Percentiles rank a stretch among this genome's conserved stretches.
Evolutionary conservation across 2,888 invertebrate genomes (phyloP).

Genomic region (Quadriops clusia): DNA sequence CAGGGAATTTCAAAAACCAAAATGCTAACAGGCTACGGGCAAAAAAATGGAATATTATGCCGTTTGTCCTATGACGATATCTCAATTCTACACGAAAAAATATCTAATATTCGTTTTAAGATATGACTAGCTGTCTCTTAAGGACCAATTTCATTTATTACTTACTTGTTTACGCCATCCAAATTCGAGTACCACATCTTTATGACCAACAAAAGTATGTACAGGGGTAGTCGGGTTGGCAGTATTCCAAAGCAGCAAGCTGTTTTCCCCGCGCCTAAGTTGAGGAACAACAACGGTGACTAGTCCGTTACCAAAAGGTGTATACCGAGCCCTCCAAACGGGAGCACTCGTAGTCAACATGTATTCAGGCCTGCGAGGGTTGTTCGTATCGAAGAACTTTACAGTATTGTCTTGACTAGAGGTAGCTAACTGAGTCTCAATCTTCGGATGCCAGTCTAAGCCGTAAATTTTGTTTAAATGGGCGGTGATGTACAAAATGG

Average conservation of each 20-base stretch:
- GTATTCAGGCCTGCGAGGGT: slow-evolving; percentile 73
- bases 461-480: slow-evolving; percentile 86
- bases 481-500: slow-evolving; percentile 87
- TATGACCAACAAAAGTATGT: slow-evolving; percentile 87
- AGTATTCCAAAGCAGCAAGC: slow-evolving; percentile 66
- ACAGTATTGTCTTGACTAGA: slow-evolving; percentile 93
- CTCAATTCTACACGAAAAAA: no score
- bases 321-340: slow-evolving; percentile 76
- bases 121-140: no score
- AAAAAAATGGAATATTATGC: no score
- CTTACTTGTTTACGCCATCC: slow-evolving; percentile 86
- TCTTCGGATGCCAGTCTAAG: slow-evolving; percentile 84
- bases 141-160: no score
- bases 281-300: slow-evolving; percentile 73
- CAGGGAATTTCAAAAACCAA: no score
- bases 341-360: slow-evolving; percentile 74
- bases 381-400: slow-evolving; percentile 85
- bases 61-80: no score
- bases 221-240: slow-evolving; percentile 61
- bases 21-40: no score
- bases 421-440: slow-evolving; percentile 76
- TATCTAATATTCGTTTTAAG: no score
- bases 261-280: slow-evolving; percentile 77
- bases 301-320: slow-evolving; percentile 81
- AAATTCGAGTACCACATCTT: slow-evolving; percentile 89